Evolutionary conservation across 2,113 vertebrate species (phyloP).

Genomic region (Marmota monax): DNA sequence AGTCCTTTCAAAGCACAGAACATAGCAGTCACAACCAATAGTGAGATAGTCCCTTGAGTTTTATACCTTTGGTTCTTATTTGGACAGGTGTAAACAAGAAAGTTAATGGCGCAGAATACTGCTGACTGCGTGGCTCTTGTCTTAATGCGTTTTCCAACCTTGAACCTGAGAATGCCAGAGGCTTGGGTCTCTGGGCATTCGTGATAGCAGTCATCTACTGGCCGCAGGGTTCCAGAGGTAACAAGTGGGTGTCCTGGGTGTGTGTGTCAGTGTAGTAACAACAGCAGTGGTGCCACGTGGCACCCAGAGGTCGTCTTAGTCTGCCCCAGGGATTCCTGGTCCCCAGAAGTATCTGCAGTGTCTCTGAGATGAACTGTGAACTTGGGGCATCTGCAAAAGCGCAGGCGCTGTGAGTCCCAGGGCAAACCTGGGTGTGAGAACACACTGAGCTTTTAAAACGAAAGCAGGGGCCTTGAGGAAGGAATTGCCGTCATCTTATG

Average conservation of each 20-base stretch:
- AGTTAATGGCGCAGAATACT: slow-evolving; percentile 9
- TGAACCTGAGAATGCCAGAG: slow-evolving; percentile 65
- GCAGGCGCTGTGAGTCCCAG: slow-evolving; percentile 44
- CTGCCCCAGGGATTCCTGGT: slow-evolving; percentile 64
- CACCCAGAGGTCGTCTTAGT: slow-evolving; percentile 76
- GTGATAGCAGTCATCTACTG: background rate
- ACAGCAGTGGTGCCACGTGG: slow-evolving; percentile 59
- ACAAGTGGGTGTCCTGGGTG: slow-evolving; percentile 57
- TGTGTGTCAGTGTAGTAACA: background rate
- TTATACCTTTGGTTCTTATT: background rate
- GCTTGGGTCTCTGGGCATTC: background rate
- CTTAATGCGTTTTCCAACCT: slow-evolving; percentile 50
- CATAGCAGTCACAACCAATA: background rate
- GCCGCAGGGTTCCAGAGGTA: slow-evolving; percentile 40
- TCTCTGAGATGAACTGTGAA: slow-evolving; percentile 76
- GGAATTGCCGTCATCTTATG: slow-evolving; percentile 72
- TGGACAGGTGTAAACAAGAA: background rate
- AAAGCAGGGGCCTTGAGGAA: slow-evolving; percentile 81
- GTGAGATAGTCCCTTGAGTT: background rate
- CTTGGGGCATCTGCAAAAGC: slow-evolving; percentile 58
- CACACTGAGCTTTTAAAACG: slow-evolving; percentile 80
- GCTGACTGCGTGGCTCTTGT: background rate
- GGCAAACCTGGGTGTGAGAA: slow-evolving; percentile 68
- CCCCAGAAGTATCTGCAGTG: background rate
- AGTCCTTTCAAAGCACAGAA: background rate